A percentile compares a stretch with the other conserved stretches of the same genome.
Evolutionary conservation across 2,113 vertebrate species (phyloP).

Genomic region (Pelmatolapia mariae): DNA sequence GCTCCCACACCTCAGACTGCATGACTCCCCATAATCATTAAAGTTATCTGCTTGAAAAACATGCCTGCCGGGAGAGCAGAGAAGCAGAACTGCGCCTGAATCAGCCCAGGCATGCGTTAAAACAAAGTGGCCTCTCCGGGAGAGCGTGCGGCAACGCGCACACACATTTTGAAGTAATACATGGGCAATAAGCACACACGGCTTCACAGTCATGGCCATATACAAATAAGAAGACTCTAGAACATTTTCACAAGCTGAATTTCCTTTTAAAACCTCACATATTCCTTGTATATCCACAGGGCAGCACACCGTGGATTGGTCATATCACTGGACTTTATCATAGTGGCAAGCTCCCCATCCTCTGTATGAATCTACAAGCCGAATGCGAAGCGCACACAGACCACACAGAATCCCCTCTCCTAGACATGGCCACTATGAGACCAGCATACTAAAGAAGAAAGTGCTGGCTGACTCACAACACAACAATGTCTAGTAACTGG

Average conservation of each 20-base stretch:
- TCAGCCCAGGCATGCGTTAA: slow-evolving; percentile 75
- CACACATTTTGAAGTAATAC: slow-evolving; percentile 7
- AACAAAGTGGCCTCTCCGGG: slow-evolving; percentile 64
- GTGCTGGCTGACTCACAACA: slow-evolving; percentile 42
- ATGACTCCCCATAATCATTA: slow-evolving; percentile 68
- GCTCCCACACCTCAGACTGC: slow-evolving; percentile 17
- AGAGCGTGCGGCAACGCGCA: slow-evolving; percentile 35
- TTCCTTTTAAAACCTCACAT: background rate
- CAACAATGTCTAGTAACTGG: background rate
- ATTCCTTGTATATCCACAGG: background rate
- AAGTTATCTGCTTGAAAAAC: slow-evolving; percentile 59
- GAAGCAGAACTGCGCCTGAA: slow-evolving; percentile 57
- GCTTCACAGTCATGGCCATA: background rate
- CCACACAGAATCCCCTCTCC: slow-evolving; percentile 29
- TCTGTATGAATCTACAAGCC: background rate
- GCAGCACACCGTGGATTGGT: background rate
- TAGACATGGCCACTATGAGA: slow-evolving; percentile 54
- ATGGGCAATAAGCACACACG: background rate
- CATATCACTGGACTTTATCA: background rate
- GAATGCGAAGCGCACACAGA: slow-evolving; percentile 15
- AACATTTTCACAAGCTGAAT: slow-evolving; percentile 13
- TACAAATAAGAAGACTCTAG: slow-evolving; percentile 12
- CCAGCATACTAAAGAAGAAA: slow-evolving; percentile 66
- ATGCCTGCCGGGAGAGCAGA: slow-evolving; percentile 59
- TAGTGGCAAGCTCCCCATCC: background rate